These are phyloP conservation scores for Drosophila planitibia DNA, from an alignment of 2,888 invertebrate species.

Conservation along the genomic window DNA sequence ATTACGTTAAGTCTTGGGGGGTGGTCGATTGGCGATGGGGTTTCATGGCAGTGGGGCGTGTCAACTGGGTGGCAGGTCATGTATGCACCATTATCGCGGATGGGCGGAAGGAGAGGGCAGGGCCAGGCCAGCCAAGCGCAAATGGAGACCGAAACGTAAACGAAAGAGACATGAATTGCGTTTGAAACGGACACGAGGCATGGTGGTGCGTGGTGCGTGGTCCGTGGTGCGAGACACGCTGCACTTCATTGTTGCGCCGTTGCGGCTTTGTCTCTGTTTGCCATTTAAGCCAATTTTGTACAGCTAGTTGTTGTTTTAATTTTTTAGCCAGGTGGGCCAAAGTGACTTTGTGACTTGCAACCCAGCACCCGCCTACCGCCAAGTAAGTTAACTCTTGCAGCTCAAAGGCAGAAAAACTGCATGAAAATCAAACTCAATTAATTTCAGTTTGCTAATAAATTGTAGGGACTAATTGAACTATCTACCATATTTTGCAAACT, in stretches of 20 bases:
- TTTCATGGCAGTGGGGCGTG: background rate
- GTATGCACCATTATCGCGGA: slow-evolving; percentile 42
- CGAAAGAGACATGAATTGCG: background rate
- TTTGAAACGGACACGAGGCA: background rate
- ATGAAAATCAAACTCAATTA: background rate
- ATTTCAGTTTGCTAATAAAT: background rate
- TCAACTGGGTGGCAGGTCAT: background rate
- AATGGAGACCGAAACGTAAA: background rate
- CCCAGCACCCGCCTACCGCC: no score
- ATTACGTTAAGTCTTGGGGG: slow-evolving; percentile 48
- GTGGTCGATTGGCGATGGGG: slow-evolving; percentile 22
- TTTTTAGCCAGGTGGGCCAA: slow-evolving; percentile 18
- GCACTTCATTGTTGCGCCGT: slow-evolving; percentile 6
- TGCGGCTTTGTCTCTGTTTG: slow-evolving; percentile 7
- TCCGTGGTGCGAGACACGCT: background rate
- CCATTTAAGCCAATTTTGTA: slow-evolving; percentile 45
- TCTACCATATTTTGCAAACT: background rate
- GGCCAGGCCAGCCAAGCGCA: background rate
- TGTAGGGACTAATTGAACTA: background rate
- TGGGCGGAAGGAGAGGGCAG: background rate
- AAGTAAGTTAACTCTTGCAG: background rate
- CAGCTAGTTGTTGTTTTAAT: slow-evolving; percentile 35
- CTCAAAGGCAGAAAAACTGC: background rate
- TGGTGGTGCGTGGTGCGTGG: background rate
- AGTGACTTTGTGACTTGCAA: slow-evolving; percentile 1